A percentile compares a stretch with the other conserved stretches of the same genome.
phyloP scores from a whole-genome alignment of 2,888 invertebrate genomes.

The Parelbella ahira region DNA sequence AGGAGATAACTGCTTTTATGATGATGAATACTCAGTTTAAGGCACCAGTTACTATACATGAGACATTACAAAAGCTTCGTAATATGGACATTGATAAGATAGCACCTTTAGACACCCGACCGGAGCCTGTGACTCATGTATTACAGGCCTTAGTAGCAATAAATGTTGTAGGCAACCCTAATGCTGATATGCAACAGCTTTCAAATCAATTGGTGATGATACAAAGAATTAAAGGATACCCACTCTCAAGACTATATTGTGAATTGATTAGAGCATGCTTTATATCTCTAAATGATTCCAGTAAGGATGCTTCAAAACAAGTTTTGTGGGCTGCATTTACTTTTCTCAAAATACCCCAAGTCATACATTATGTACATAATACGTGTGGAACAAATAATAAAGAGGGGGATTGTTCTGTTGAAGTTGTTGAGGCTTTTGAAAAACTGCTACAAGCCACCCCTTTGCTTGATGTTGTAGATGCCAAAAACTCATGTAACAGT shows the following conservation, averaged over 20 bases:
- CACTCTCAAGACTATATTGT: conserved; percentile 90
- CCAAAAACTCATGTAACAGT: conserved; percentile 93
- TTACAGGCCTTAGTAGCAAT: conserved; percentile 91
- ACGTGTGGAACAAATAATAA: conserved; percentile 78
- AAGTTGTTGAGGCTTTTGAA: conserved; percentile 91
- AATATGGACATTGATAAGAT: conserved; percentile 83
- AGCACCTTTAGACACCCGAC: conserved; percentile 74
- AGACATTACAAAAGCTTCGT: conserved; percentile 81
- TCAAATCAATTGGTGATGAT: conserved; percentile 91
- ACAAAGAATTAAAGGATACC: conserved; percentile 90
- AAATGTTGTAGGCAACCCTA: conserved; percentile 91
- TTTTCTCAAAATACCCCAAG: conserved; percentile 93
- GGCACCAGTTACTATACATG: conserved; percentile 79
- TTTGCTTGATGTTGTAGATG: conserved; percentile 92
- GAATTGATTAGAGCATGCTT: conserved; percentile 95
- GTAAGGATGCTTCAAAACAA: conserved; percentile 88
- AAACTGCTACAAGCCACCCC: conserved; percentile 91
- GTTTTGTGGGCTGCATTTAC: conserved; percentile 97
- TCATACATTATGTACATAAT: conserved; percentile 85
- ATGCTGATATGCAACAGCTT: conserved; percentile 89
- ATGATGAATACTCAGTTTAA: conserved; percentile 81
- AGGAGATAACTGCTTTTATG: conserved; percentile 83
- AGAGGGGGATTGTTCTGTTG: conserved; percentile 84
- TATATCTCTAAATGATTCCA: conserved; percentile 92
- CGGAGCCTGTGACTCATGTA: conserved; percentile 85